Conservation (phyloP, 1,140 invertebrate genomes). For the Agrypnia vestita region DNA sequence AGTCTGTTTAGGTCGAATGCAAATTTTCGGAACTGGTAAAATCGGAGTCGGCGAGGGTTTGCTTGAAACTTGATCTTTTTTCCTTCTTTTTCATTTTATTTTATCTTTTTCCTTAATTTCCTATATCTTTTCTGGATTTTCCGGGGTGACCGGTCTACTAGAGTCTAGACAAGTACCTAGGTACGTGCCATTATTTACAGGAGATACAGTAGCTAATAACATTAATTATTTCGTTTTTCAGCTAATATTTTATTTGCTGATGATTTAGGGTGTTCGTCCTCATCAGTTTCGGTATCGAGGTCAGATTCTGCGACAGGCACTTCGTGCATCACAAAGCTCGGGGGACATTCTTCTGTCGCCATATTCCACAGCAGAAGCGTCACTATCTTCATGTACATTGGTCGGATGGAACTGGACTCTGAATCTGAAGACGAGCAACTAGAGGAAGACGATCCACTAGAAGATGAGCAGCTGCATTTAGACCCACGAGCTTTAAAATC, state of each 20-base stretch:
- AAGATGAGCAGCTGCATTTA: conserved; percentile 85
- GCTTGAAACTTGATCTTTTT: conserved; percentile 73
- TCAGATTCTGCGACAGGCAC: conserved; percentile 82
- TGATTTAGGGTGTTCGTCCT: conserved; percentile 85
- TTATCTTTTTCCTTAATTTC: conserved; percentile 72
- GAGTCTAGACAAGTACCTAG: too few relatives aligned
- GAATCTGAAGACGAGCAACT: conserved; percentile 80
- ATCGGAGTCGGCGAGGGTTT: conserved; percentile 71
- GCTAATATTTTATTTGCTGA: conserved; percentile 80
- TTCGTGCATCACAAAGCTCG: conserved; percentile 67
- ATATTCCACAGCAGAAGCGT: conserved; percentile 70
- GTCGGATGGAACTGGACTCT: conserved; percentile 69
- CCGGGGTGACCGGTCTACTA: conserved; percentile 76
- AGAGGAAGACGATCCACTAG: conserved; percentile 77
- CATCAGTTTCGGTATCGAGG: conserved; percentile 87
- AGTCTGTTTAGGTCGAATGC: conserved; percentile 63
- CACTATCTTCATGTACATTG: conserved; percentile 68
- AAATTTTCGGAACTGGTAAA: conserved; percentile 69
- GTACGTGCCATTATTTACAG: conserved; percentile 75
- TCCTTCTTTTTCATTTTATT: conserved; percentile 75
- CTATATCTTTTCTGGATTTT: conserved; percentile 64
- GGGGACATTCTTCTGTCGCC: conserved; percentile 69
- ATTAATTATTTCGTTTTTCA: conserved; percentile 82
- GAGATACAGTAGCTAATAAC: conserved; percentile 73
- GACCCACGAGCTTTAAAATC: conserved; percentile 85